Evolutionary conservation across 1,140 invertebrate genomes (phyloP).

Genomic region (Euwallacea fornicatus): DNA sequence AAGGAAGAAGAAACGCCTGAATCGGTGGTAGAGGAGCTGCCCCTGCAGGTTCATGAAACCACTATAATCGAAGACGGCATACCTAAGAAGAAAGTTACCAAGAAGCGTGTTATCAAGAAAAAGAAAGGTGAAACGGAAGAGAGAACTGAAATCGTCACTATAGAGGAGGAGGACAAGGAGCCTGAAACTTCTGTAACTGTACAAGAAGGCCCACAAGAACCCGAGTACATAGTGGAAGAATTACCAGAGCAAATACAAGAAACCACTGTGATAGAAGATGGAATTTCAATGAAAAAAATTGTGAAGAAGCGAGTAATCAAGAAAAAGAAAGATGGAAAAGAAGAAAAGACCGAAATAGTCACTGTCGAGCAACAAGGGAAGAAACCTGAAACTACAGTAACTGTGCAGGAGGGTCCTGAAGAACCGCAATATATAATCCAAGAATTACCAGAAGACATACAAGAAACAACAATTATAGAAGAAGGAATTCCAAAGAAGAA

Average conservation of each 20-base stretch:
- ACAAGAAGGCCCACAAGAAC: constrained; percentile 45
- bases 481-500: constrained; percentile 42
- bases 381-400: constrained; percentile 51
- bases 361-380: constrained; percentile 53
- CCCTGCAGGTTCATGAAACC: too few relatives aligned
- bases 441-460: constrained; percentile 48
- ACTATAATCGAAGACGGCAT: too few relatives aligned
- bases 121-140: too few relatives aligned
- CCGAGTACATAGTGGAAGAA: constrained; percentile 23
- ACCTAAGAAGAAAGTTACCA: too few relatives aligned
- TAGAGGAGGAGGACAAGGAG: constrained; percentile 48
- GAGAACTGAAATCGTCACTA: too few relatives aligned
- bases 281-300: constrained; percentile 49
- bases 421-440: constrained; percentile 40
- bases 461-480: constrained; percentile 44
- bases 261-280: constrained; percentile 51
- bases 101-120: too few relatives aligned
- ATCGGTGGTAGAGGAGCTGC: constrained; percentile 16
- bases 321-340: constrained; percentile 46
- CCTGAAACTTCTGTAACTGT: constrained; percentile 50
- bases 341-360: constrained; percentile 48
- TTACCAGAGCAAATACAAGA: constrained; percentile 47
- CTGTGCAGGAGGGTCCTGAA: constrained; percentile 45
- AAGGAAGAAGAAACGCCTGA: constrained; percentile 16
- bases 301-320: constrained; percentile 48